Base-by-base conservation (phyloP, 2,113 vertebrate genomes). In the Prietella phreatophila region DNA sequence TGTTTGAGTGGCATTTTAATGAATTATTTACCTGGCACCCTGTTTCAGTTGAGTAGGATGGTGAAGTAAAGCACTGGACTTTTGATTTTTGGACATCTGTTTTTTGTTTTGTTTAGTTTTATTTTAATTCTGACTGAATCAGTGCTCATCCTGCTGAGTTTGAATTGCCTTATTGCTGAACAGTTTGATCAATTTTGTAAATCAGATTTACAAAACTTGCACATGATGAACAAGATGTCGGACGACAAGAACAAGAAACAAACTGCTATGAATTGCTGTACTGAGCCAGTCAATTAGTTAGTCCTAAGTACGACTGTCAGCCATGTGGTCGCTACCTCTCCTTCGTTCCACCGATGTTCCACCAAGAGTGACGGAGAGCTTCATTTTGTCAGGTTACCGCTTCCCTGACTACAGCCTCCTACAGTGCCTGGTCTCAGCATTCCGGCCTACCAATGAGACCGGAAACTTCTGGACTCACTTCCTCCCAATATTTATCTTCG, bases 381-480 rank as follows among this genome's bases (percentile, higher is more conserved):
- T 95, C 87, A 96, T 96, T 89, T 92, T 96, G 82, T 95, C 93
- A 0, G 96, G 96, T 2, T 96, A 96, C 91, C 95, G 96, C 20
- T 95, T 94, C 86, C 96, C 95, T 0, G 94, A 95, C 89, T 96
- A 94, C 94, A 95, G 94, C 91, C 91, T 96, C 42, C 69, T 83
- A n/a, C 94, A 96, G n/a, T 96, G 96, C 90, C 90, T 96, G n/a
- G 83, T 89, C 5, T 96, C 96, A 0, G 96, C 96, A 0, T 95
- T 96, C 92, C 92, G 93, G 58, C 95, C 95, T 36, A 96, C 96
- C 88, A 96, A 96, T 6, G 96, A 96, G 83, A 96, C 96, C 0
- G 95, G 95, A 39, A 96, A 96, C 91, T 96, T 96, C 93, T 96
- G 96, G 96, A 96, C 95, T 0, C 96, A 96, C 90, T 96, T 96